These are phyloP conservation scores for Rhingia rostrata DNA, from an alignment of 2,888 invertebrate genomes.

Conservation along the genomic window DNA sequence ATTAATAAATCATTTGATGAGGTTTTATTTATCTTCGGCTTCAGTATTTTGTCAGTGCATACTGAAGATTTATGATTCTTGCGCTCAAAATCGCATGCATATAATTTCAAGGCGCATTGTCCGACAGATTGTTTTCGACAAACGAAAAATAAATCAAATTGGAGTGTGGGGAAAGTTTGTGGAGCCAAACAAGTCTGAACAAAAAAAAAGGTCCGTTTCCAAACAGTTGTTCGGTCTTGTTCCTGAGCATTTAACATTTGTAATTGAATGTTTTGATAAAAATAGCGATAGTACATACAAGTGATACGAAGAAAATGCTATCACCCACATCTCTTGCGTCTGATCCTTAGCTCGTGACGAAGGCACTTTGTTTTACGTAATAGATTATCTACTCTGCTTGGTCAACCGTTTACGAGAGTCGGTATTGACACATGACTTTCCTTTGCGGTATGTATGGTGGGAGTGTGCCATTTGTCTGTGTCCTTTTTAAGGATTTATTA, in stretches of 20 bases:
- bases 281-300: background rate
- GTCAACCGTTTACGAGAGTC: slow-evolving; percentile 18
- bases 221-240: slow-evolving; percentile 46
- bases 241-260: background rate
- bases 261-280: background rate
- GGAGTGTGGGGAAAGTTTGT: slow-evolving; percentile 4
- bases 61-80: slow-evolving; percentile 58
- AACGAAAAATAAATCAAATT: slow-evolving; percentile 38
- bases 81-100: slow-evolving; percentile 48
- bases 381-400: slow-evolving; percentile 44
- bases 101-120: slow-evolving; percentile 53
- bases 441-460: slow-evolving; percentile 5
- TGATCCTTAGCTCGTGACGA: slow-evolving; percentile 7
- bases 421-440: slow-evolving; percentile 21
- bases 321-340: slow-evolving; percentile 9
- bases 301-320: background rate
- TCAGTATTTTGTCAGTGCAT: slow-evolving; percentile 63
- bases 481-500: slow-evolving; percentile 27
- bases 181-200: background rate
- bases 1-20: slow-evolving; percentile 66
- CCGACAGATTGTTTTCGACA: slow-evolving; percentile 37
- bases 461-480: slow-evolving; percentile 31
- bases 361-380: slow-evolving; percentile 36
- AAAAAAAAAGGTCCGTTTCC: background rate
- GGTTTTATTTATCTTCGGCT: slow-evolving; percentile 52